phyloP scores from a whole-genome alignment of 2,888 invertebrate genomes.

The Macaria notata region DNA sequence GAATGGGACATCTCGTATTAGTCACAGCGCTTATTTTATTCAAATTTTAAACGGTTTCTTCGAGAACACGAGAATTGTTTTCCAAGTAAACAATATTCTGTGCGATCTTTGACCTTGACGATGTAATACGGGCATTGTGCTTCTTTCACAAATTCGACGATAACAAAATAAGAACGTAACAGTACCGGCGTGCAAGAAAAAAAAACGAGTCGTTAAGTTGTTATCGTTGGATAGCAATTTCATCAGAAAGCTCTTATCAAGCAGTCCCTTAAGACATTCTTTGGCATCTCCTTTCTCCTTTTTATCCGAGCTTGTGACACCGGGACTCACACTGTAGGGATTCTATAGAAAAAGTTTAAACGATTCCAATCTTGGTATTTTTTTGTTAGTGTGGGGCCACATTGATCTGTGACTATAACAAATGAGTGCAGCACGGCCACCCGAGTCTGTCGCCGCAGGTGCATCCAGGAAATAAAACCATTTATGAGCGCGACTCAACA shows the following conservation, averaged over 20 bases:
- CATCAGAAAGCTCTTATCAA: slow-evolving; percentile 9
- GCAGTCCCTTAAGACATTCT: slow-evolving; percentile 9
- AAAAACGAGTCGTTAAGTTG: slow-evolving; percentile 9
- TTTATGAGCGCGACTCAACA: slow-evolving; percentile 47
- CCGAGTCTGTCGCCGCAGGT: slow-evolving; percentile 45
- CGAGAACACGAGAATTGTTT: slow-evolving; percentile 8
- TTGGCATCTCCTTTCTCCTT: slow-evolving; percentile 9
- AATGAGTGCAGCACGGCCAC: slow-evolving; percentile 29
- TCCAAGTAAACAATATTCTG: slow-evolving; percentile 11
- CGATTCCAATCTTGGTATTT: neutral
- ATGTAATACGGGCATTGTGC: slow-evolving; percentile 11
- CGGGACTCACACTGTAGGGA: slow-evolving; percentile 11
- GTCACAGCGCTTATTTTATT: slow-evolving; percentile 27
- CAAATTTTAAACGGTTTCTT: slow-evolving; percentile 15
- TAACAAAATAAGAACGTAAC: slow-evolving; percentile 14
- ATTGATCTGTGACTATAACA: slow-evolving; percentile 39
- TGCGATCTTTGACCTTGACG: slow-evolving; percentile 14
- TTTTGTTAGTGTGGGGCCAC: neutral
- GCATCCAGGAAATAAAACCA: slow-evolving; percentile 43
- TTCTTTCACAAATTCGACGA: slow-evolving; percentile 7
- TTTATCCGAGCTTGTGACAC: slow-evolving; percentile 5
- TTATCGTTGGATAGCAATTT: slow-evolving; percentile 5
- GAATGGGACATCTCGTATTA: slow-evolving; percentile 33
- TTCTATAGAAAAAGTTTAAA: slow-evolving; percentile 13
- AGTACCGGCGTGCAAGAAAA: slow-evolving; percentile 4